A percentile compares a stretch with the other conserved stretches of the same genome.
These are phyloP conservation scores for Nyctibius bracteatus DNA, from an alignment of 2,113 vertebrate species.

Conservation along the genomic window DNA sequence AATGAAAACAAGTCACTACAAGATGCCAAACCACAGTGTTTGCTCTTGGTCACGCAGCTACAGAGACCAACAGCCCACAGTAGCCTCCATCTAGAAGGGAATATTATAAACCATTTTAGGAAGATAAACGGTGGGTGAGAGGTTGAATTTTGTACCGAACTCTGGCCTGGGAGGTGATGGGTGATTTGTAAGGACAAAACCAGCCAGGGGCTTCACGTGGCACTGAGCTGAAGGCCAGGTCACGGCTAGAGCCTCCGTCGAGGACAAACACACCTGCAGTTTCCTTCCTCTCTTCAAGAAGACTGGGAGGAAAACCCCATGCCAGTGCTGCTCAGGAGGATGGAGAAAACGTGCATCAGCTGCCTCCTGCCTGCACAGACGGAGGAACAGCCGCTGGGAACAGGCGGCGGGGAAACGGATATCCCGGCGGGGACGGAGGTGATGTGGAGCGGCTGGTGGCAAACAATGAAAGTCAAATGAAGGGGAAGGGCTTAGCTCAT, in stretches of 20 bases:
- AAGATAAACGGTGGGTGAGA: background rate
- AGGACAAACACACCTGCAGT: background rate
- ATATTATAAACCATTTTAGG: background rate
- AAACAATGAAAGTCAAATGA: background rate
- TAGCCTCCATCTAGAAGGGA: background rate
- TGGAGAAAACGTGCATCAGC: rapidly evolving
- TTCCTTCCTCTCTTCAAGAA: background rate
- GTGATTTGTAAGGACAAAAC: background rate
- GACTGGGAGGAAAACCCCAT: background rate
- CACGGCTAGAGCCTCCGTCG: rapidly evolving
- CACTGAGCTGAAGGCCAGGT: background rate
- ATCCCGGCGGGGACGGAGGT: background rate
- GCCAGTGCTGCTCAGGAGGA: rapidly evolving
- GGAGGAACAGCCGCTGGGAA: background rate
- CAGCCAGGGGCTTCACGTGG: background rate
- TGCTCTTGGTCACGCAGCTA: background rate
- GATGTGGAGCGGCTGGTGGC: rapidly evolving
- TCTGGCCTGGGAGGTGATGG: background rate
- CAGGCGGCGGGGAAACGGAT: background rate
- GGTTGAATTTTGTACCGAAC: background rate
- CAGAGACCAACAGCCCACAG: background rate
- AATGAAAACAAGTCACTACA: background rate
- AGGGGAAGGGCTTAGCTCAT: background rate
- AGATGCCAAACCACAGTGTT: background rate
- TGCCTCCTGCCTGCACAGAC: background rate